These are phyloP conservation scores for Magallana nippona DNA, from an alignment of 2,888 invertebrate genomes.

Conservation along the genomic window DNA sequence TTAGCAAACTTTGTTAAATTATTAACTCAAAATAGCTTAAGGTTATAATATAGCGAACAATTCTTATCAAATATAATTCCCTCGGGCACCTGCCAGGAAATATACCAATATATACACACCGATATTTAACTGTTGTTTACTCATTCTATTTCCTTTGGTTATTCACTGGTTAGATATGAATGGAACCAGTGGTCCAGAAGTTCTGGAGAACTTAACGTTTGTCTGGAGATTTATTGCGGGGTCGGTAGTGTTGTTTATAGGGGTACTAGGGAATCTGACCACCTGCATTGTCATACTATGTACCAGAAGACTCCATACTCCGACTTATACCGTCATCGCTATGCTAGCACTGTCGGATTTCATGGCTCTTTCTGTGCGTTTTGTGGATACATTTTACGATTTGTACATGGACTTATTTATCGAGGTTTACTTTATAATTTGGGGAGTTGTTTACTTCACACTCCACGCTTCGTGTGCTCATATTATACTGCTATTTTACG, in stretches of 20 bases:
- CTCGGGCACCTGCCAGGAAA: too few species aligned
- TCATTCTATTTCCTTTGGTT: too few species aligned
- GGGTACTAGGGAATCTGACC: neutral
- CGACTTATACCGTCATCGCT: neutral
- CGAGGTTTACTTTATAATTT: conserved; percentile 3
- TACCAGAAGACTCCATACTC: conserved; percentile 2
- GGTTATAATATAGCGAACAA: too few species aligned
- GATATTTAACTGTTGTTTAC: too few species aligned
- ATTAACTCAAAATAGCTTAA: too few species aligned
- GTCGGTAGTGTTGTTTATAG: conserved; percentile 1
- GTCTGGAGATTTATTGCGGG: conserved; percentile 15
- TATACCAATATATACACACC: too few species aligned
- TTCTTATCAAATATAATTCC: too few species aligned
- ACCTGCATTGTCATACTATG: neutral
- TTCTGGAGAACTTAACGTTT: neutral
- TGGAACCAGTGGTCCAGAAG: neutral
- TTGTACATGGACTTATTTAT: neutral
- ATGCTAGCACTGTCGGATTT: conserved; percentile 1
- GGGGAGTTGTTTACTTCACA: conserved; percentile 10
- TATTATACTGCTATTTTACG: conserved; percentile 7
- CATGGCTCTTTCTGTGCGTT: neutral
- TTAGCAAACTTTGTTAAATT: too few species aligned
- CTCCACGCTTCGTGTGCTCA: conserved; percentile 4
- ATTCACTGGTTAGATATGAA: neutral
- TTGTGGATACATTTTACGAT: conserved; percentile 1